A percentile compares a stretch with the other conserved stretches of the same genome.
Conservation (phyloP, 2,113 vertebrate genomes). For the Regulus satrapa region DNA sequence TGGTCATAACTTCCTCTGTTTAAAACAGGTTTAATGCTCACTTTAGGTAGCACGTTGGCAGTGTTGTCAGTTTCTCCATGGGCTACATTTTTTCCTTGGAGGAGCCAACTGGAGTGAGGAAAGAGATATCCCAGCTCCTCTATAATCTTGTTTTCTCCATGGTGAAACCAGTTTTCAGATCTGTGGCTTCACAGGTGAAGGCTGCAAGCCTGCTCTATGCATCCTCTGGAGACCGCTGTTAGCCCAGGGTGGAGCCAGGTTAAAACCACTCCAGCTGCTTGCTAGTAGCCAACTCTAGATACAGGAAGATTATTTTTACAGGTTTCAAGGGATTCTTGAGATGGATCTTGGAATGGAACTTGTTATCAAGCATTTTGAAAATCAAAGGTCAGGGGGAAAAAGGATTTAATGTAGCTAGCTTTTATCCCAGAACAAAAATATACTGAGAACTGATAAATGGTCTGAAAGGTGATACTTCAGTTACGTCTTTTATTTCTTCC, state of each 20-base stretch:
- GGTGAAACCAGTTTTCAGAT: background rate
- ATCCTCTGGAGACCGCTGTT: background rate
- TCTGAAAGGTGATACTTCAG: background rate
- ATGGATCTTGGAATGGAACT: background rate
- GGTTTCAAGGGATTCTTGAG: background rate
- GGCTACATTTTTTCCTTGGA: background rate
- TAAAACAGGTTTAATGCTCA: background rate
- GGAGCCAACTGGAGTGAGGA: background rate
- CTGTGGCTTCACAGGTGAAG: background rate
- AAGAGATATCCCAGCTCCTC: background rate
- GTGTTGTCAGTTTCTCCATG: background rate
- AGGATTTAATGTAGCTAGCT: background rate
- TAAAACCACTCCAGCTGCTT: background rate
- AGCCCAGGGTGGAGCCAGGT: background rate
- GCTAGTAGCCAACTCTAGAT: background rate
- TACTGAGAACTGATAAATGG: background rate
- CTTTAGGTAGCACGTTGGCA: background rate
- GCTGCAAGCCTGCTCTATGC: rapidly evolving
- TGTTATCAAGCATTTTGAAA: background rate
- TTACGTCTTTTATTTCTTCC: background rate
- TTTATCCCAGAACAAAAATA: background rate
- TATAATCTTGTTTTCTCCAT: background rate
- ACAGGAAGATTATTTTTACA: background rate
- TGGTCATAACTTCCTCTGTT: constrained; percentile 14
- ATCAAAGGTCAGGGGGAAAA: background rate